phyloP scores from a whole-genome alignment of 2,888 invertebrate species.

The Tipula helvola region DNA sequence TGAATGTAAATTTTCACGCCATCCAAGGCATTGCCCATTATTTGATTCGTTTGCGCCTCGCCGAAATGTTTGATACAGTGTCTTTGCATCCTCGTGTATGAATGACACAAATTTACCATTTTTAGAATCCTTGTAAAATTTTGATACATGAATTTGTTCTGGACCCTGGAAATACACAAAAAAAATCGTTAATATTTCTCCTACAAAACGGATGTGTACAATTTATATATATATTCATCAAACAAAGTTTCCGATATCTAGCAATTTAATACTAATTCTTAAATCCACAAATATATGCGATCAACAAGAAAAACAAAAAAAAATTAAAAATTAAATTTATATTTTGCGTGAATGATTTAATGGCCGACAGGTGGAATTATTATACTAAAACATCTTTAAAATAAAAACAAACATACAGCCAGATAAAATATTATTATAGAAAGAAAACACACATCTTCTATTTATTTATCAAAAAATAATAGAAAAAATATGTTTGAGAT shows the following conservation, averaged over 20 bases:
- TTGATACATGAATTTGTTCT: slow-evolving; percentile 77
- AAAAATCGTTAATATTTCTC: background rate
- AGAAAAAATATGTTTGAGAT: background rate
- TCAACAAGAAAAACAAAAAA: background rate
- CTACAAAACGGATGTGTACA: background rate
- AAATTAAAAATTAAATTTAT: background rate
- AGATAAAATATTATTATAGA: background rate
- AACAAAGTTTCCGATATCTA: background rate
- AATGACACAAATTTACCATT: slow-evolving; percentile 75
- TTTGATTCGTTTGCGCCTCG: slow-evolving; percentile 87
- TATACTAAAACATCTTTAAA: background rate
- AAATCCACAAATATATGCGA: background rate
- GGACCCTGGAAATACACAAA: slow-evolving; percentile 56
- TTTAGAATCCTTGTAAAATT: slow-evolving; percentile 81
- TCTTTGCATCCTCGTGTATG: slow-evolving; percentile 75
- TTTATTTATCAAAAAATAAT: background rate
- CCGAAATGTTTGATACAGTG: slow-evolving; percentile 81
- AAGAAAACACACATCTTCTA: background rate
- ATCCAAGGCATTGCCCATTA: slow-evolving; percentile 85
- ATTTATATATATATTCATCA: background rate
- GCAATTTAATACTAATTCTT: background rate
- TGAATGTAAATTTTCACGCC: slow-evolving; percentile 73
- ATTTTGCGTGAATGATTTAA: background rate
- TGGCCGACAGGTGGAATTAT: background rate
- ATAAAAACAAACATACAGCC: background rate